These are phyloP conservation scores for Mnemiopsis leidyi DNA, from an alignment of 37 sponge, comb jelly and placozoan genomes.

Conservation along the genomic window DNA sequence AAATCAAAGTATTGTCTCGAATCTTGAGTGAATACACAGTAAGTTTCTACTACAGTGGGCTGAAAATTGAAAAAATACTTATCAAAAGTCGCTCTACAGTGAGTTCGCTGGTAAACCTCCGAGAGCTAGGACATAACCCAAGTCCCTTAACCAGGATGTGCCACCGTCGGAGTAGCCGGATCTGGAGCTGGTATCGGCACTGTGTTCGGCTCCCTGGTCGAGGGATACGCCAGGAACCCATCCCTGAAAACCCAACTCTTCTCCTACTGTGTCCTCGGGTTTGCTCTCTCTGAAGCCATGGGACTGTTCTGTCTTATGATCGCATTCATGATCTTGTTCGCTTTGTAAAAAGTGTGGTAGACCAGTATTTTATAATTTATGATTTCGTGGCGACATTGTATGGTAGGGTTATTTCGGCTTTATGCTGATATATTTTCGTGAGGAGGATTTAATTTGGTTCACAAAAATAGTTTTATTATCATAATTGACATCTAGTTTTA, in stretches of 20 bases:
- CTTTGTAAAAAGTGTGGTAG: constrained; percentile 68
- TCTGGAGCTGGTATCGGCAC: constrained; percentile 71
- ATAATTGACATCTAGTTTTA: too few species aligned
- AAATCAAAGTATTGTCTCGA: too few species aligned
- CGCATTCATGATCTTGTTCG: constrained; percentile 88
- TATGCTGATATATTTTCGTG: not conserved
- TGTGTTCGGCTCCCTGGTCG: constrained; percentile 70
- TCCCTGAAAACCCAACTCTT: constrained; percentile 91
- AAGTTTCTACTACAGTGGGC: too few species aligned
- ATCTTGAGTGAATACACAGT: too few species aligned
- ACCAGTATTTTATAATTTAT: not conserved
- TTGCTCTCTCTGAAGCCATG: constrained; percentile 95
- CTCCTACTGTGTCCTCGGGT: constrained; percentile 90
- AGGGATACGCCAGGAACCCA: constrained; percentile 91
- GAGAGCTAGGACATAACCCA: too few species aligned
- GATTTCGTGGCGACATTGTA: not conserved
- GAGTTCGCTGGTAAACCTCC: too few species aligned
- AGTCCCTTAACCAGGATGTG: constrained; percentile 19
- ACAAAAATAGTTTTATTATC: too few species aligned
- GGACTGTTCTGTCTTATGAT: constrained; percentile 95
- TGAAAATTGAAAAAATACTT: too few species aligned
- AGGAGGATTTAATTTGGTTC: not conserved
- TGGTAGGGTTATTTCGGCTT: not conserved
- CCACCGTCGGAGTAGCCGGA: constrained; percentile 66
- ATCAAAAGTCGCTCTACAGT: too few species aligned